Percentiles rank a stretch among this genome's conserved stretches.
Conservation (phyloP, 1,140 invertebrate species). For the Ceratina australensis region DNA sequence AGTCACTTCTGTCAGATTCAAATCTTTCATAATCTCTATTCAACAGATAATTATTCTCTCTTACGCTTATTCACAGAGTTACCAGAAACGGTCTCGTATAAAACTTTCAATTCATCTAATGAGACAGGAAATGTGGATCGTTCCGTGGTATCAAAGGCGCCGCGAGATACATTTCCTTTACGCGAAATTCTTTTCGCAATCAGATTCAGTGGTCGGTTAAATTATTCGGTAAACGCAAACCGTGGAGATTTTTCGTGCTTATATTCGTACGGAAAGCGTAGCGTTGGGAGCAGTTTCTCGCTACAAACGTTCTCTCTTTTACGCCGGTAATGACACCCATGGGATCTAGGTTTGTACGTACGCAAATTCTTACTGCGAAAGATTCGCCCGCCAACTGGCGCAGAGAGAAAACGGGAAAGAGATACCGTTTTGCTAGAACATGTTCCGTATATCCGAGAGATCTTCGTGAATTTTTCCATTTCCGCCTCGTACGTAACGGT, state of each 20-base stretch:
- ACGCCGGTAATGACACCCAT: slow-evolving; percentile 27
- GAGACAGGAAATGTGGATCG: too few species aligned
- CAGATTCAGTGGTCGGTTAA: background rate
- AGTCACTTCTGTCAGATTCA: background rate
- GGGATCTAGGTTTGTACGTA: slow-evolving; percentile 28
- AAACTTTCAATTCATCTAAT: background rate
- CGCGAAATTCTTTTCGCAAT: slow-evolving; percentile 12
- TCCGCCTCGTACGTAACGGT: background rate
- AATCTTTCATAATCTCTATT: slow-evolving; percentile 6
- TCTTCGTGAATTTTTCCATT: slow-evolving; percentile 35
- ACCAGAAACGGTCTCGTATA: background rate
- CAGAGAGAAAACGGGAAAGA: background rate
- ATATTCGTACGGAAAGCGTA: background rate
- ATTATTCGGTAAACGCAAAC: slow-evolving; percentile 12
- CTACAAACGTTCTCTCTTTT: slow-evolving; percentile 15
- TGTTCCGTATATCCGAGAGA: slow-evolving; percentile 2
- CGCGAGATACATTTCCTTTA: too few species aligned
- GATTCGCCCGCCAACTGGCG: slow-evolving; percentile 9
- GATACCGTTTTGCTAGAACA: background rate
- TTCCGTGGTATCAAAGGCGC: too few species aligned
- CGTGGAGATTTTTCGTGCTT: background rate
- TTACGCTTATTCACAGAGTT: background rate
- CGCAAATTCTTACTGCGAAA: slow-evolving; percentile 26
- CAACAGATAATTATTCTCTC: background rate
- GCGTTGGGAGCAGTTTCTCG: background rate